Evolutionary conservation across 2,113 vertebrate genomes (phyloP).

Genomic region (Leucosticte australis): DNA sequence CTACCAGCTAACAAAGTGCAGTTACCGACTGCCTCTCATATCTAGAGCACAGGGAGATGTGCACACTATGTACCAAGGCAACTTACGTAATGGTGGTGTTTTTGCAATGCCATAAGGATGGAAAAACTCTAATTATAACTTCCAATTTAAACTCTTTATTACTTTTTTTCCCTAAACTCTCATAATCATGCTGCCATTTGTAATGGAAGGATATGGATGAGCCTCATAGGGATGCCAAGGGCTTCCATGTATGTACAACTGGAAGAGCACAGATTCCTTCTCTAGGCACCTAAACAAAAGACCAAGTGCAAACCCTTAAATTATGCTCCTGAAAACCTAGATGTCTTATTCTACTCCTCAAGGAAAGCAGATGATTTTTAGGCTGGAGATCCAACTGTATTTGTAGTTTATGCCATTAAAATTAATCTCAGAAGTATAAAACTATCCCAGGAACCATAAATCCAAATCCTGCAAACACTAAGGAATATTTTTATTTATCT

Average conservation of each 20-base stretch:
- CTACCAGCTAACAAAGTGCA: constrained; percentile 10
- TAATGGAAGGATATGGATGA: background rate
- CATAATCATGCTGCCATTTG: background rate
- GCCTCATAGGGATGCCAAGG: background rate
- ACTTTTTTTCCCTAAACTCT: background rate
- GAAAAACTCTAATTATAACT: background rate
- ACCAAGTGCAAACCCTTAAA: background rate
- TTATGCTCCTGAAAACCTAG: background rate
- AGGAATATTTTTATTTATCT: background rate
- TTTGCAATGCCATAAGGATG: background rate
- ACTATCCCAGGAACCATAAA: background rate
- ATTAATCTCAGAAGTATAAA: background rate
- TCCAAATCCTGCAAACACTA: background rate
- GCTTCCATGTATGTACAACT: accelerated
- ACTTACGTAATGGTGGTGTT: background rate
- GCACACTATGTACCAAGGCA: background rate
- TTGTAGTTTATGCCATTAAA: background rate
- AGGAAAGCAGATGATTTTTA: background rate
- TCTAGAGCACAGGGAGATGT: background rate
- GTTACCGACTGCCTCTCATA: background rate
- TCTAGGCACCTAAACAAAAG: background rate
- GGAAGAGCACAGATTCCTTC: background rate
- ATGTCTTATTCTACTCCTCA: background rate
- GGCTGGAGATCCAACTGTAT: background rate
- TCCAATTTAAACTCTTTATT: background rate